Evolutionary conservation across 2,888 invertebrate species (phyloP).

Genomic region (Rhopalosiphum nymphaeae): DNA sequence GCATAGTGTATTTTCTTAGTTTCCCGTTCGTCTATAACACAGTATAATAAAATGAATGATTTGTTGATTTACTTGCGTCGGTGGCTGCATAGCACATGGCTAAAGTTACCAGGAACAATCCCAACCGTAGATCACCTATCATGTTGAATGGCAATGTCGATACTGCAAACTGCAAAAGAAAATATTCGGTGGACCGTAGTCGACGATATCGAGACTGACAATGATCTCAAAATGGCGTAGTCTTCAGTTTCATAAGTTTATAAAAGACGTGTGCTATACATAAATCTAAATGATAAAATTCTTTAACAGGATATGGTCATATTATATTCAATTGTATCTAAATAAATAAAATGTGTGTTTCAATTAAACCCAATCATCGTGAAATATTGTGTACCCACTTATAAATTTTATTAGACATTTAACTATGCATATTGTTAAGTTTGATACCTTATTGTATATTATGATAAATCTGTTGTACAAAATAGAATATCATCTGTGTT

Average conservation of each 20-base stretch:
- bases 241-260: not conserved
- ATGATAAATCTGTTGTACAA: not conserved
- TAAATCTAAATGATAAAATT: not conserved
- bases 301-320: not conserved
- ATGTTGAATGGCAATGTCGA: not conserved
- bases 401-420: not conserved
- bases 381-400: not conserved
- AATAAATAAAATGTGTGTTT: not conserved
- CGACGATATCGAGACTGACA: not conserved
- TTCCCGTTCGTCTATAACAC: not conserved
- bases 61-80: not conserved
- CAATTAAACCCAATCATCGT: not conserved
- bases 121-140: not conserved
- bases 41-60: not conserved
- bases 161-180: not conserved
- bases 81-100: not conserved
- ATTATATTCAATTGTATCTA: not conserved
- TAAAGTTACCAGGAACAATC: not conserved
- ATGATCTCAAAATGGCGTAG: not conserved
- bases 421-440: not conserved
- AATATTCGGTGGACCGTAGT: not conserved
- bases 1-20: not conserved
- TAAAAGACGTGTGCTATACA: not conserved
- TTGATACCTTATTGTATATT: not conserved
- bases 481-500: not conserved